phyloP scores from a whole-genome alignment of 2,797 vertebrate species.

The Petrocephalus schoutedeni region DNA sequence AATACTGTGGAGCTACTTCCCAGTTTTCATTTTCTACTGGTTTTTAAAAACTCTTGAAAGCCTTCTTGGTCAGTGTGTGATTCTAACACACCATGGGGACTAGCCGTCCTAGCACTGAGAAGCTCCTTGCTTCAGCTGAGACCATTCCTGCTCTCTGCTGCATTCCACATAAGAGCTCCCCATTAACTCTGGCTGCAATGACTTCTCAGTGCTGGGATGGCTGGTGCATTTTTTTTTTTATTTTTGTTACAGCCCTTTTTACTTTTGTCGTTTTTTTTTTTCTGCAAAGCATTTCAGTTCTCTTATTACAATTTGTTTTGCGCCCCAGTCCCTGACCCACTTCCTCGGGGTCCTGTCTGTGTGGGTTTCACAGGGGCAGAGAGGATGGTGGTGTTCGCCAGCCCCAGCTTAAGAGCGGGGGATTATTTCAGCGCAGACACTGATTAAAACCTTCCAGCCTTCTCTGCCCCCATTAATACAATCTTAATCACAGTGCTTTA shows the following conservation, averaged over 20 bases:
- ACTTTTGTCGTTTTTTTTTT: not conserved
- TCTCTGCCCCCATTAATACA: constrained; percentile 61
- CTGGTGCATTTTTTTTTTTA: not conserved
- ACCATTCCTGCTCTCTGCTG: not conserved
- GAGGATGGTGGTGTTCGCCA: constrained; percentile 48
- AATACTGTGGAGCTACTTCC: not conserved
- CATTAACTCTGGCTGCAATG: not conserved
- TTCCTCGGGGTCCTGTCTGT: not conserved
- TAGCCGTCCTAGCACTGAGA: not conserved
- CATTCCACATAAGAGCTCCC: not conserved
- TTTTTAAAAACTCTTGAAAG: not conserved
- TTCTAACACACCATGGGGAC: not conserved
- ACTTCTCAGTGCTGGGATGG: too few relatives aligned
- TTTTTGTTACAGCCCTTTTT: not conserved
- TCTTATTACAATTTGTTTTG: not conserved
- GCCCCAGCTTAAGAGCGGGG: constrained; percentile 64
- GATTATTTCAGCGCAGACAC: constrained; percentile 69
- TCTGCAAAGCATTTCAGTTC: not conserved
- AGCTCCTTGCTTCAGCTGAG: not conserved
- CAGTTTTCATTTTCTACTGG: not conserved
- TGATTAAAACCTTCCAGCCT: constrained; percentile 77
- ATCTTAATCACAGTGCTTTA: constrained; percentile 77
- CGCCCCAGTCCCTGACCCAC: not conserved
- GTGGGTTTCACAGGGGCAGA: not conserved
- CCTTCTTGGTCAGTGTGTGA: not conserved